A percentile compares a stretch with the other conserved stretches of the same genome.
Evolutionary conservation across 2,888 invertebrate species (phyloP).

Genomic region (Drosophila kambysellisi): DNA sequence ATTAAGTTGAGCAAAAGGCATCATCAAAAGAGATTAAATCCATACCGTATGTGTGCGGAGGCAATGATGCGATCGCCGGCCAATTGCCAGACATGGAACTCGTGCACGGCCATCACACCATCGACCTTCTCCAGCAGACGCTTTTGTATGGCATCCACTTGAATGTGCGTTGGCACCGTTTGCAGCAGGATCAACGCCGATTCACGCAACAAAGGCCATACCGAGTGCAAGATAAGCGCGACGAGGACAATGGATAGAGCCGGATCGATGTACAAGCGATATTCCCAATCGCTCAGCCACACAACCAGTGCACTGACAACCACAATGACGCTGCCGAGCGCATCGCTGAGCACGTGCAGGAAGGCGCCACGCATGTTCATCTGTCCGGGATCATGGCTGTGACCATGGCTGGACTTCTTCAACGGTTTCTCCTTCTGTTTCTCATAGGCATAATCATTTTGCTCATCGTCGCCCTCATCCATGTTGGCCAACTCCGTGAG

Average conservation of each 20-base stretch:
- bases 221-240: slow-evolving; percentile 93
- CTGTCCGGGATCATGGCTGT: slow-evolving; percentile 89
- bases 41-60: slow-evolving; percentile 96
- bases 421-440: slow-evolving; percentile 81
- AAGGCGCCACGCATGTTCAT: slow-evolving; percentile 99
- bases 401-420: slow-evolving; percentile 86
- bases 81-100: slow-evolving; percentile 99
- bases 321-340: slow-evolving; percentile 93
- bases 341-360: slow-evolving; percentile 98
- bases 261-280: slow-evolving; percentile 96
- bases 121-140: slow-evolving; percentile 95
- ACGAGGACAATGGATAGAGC: slow-evolving; percentile 96
- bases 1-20: neutral
- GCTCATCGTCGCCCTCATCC: slow-evolving; percentile 90
- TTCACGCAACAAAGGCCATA: slow-evolving; percentile 96
- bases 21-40: accelerated
- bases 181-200: slow-evolving; percentile 97
- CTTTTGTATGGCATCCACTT: slow-evolving; percentile 96
- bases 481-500: slow-evolving; percentile 86
- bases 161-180: slow-evolving; percentile 99
- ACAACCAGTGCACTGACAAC: slow-evolving; percentile 90
- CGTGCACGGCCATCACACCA: slow-evolving; percentile 97
- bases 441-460: slow-evolving; percentile 86
- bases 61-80: slow-evolving; percentile 98
- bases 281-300: slow-evolving; percentile 93